Conservation (phyloP, 2,888 invertebrate genomes). For the Cheilosia pagana region DNA sequence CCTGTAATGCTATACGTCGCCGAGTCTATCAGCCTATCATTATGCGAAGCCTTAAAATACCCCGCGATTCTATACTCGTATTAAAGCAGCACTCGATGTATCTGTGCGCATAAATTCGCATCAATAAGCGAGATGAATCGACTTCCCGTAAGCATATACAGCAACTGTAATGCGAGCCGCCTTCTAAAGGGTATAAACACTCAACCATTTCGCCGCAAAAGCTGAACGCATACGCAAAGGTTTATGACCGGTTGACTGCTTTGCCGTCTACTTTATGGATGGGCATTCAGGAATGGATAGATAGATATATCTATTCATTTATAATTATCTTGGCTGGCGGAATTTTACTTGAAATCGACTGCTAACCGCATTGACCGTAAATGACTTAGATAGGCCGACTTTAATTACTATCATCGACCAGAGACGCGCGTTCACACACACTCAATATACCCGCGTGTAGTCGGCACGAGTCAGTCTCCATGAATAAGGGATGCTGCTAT, state of each 20-base stretch:
- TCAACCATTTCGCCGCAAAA: slow-evolving; percentile 45
- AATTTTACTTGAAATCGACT: slow-evolving; percentile 57
- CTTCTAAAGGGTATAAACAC: slow-evolving; percentile 36
- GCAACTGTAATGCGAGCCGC: slow-evolving; percentile 41
- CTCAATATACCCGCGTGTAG: too few species aligned
- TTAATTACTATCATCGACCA: slow-evolving; percentile 46
- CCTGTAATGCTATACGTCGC: slow-evolving; percentile 42
- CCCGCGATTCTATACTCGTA: background rate
- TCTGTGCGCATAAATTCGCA: slow-evolving; percentile 40
- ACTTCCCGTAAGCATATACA: slow-evolving; percentile 21
- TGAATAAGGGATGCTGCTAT: slow-evolving; percentile 28
- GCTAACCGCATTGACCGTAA: slow-evolving; percentile 62
- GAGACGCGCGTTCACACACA: slow-evolving; percentile 14
- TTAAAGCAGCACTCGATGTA: slow-evolving; percentile 19
- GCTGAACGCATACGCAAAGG: slow-evolving; percentile 8
- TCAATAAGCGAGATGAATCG: slow-evolving; percentile 68
- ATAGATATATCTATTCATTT: slow-evolving; percentile 5
- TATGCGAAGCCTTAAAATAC: slow-evolving; percentile 44
- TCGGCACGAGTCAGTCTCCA: background rate
- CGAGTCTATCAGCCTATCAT: slow-evolving; percentile 4
- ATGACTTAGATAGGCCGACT: slow-evolving; percentile 50
- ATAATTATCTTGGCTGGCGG: slow-evolving; percentile 29
- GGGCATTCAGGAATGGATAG: slow-evolving; percentile 39
- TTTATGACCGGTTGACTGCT: slow-evolving; percentile 46
- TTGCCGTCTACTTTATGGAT: slow-evolving; percentile 33